Evolutionary conservation across 2,888 invertebrate species (phyloP), one percentile per base, ranked within the genome.

Genomic region (Calephelis perditalis): DNA sequence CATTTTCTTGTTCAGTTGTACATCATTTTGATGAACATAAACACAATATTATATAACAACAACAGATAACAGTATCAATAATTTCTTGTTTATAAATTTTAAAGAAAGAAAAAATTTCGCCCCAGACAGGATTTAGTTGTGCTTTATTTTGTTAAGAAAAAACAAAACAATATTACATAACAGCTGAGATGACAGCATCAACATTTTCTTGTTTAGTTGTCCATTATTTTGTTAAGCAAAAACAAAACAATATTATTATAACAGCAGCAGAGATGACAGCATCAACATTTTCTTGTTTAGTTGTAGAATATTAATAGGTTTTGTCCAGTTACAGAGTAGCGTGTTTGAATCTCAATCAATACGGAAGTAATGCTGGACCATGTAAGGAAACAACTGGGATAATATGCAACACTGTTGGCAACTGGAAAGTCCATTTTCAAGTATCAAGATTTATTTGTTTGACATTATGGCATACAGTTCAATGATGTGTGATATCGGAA

Each of bases 361-460:
- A 52, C 52, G 52, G 52, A 52, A 52, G 52, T 35, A 8, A 35
- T 10, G 11, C 52, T 52, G 8, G 26, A 52, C 52, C 35, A 52
- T 52, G 52, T 52, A 52, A 52, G 52, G 52, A 9, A 52, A 52
- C 52, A 9, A 52, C 52, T 52, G 52, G 52, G 52, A 52, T 52
- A 52, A 52, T 52, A 52, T 52, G 35, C 52, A 26, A 8, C 52
- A 15, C 52, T 52, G 8, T 15, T 49, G 8, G 26, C 26, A 10
- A 10, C 35, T 36, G 52, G 52, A 54, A 36, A 54, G 11, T 54
- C 10, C 52, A 10, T 35, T 54, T 35, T 36, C 52, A 26, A 35
- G 35, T 35, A 54, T 54, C 52, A 54, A 54, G 35, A 54, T 52
- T 52, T 52, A 52, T 54, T 35, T 54, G 52, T 54, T 52, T 11